Conservation (phyloP, 2,797 vertebrate species). For the Acipenser ruthenus region DNA sequence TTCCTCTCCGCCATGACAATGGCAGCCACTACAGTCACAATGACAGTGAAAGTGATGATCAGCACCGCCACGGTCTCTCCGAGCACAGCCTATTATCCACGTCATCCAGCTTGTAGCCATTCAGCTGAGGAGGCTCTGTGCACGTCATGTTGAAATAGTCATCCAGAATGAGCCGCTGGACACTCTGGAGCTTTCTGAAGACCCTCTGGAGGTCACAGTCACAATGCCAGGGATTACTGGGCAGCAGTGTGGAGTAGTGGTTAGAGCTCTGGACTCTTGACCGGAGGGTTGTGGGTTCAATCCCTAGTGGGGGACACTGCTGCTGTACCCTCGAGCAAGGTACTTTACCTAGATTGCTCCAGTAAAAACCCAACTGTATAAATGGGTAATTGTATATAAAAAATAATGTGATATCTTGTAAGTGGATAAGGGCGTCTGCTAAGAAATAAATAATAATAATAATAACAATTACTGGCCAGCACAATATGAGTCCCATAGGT, state of each 20-base stretch:
- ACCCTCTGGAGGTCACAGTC: slow-evolving; percentile 43
- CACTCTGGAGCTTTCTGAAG: slow-evolving; percentile 35
- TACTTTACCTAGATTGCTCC: too few relatives aligned
- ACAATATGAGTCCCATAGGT: slow-evolving; percentile 34
- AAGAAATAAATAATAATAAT: too few relatives aligned
- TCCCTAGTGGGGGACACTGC: too few relatives aligned
- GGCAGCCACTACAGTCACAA: slow-evolving; percentile 37
- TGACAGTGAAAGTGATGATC: slow-evolving; percentile 35
- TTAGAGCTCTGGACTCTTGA: too few relatives aligned
- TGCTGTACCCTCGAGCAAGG: too few relatives aligned
- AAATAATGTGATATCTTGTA: too few relatives aligned
- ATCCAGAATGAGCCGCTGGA: slow-evolving; percentile 30
- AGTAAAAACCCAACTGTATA: too few relatives aligned
- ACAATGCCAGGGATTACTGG: slow-evolving; percentile 40
- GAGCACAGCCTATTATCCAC: slow-evolving; percentile 35
- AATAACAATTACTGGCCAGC: too few relatives aligned
- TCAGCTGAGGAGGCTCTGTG: slow-evolving; percentile 28
- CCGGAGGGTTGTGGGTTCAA: too few relatives aligned
- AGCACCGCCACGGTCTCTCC: slow-evolving; percentile 42
- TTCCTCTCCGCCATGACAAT: slow-evolving; percentile 36
- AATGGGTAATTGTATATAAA: too few relatives aligned
- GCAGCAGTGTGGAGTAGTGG: too few relatives aligned
- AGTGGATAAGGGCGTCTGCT: too few relatives aligned
- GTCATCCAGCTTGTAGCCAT: slow-evolving; percentile 21
- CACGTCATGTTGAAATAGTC: slow-evolving; percentile 32